Evolutionary conservation across 2,888 invertebrate species (phyloP).

Genomic region (Zygothrica quintamaculata): DNA sequence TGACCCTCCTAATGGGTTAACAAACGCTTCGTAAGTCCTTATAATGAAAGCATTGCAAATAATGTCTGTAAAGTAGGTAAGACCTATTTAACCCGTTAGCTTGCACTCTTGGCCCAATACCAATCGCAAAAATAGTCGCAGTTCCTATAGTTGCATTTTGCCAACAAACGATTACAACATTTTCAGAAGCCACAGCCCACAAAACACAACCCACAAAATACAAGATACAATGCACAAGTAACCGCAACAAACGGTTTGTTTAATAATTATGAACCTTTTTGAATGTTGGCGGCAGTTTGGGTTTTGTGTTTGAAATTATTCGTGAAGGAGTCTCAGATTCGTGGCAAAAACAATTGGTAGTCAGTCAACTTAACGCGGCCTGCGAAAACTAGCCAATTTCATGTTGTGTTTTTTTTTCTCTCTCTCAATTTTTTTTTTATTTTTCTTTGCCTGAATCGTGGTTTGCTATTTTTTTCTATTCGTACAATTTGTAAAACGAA

Average conservation of each 20-base stretch:
- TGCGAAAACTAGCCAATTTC: constrained; percentile 76
- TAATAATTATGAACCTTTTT: constrained; percentile 77
- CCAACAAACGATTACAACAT: constrained; percentile 58
- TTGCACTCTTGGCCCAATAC: constrained; percentile 71
- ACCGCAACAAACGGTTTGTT: constrained; percentile 41
- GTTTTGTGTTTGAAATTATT: constrained; percentile 77
- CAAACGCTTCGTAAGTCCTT: constrained; percentile 21
- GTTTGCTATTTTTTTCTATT: constrained; percentile 57
- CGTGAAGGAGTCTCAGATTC: constrained; percentile 71
- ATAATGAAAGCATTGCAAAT: constrained; percentile 24
- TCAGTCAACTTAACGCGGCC: constrained; percentile 78
- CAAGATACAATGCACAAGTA: neutral
- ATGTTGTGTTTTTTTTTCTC: constrained; percentile 16
- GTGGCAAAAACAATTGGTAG: constrained; percentile 76
- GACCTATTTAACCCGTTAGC: constrained; percentile 69
- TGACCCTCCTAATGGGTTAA: constrained; percentile 19
- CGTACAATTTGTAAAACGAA: constrained; percentile 67
- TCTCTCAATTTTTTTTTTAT: constrained; percentile 24
- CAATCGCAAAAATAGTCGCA: constrained; percentile 29
- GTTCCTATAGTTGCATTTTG: constrained; percentile 47
- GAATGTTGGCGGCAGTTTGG: constrained; percentile 74
- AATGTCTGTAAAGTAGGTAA: constrained; percentile 46
- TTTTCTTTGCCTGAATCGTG: constrained; percentile 64
- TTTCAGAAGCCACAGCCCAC: constrained; percentile 65
- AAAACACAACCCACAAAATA: constrained; percentile 15